phyloP scores from a whole-genome alignment of 2,113 vertebrate genomes.

The Clarias gariepinus region DNA sequence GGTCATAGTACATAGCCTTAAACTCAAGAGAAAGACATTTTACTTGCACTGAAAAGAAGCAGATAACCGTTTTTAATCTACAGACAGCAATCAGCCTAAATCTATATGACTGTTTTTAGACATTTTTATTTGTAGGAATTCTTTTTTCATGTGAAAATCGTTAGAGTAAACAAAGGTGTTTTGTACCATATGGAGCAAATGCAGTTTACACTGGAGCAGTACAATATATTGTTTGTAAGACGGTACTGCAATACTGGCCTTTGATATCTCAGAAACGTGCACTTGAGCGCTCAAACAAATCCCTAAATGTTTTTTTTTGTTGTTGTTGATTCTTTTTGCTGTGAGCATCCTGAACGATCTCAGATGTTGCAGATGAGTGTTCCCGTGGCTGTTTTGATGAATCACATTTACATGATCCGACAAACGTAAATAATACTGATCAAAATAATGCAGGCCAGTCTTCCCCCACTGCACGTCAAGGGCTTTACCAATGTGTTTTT shows the following conservation, averaged over 20 bases:
- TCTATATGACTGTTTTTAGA: not conserved
- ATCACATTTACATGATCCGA: slow-evolving; percentile 38
- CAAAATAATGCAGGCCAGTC: slow-evolving; percentile 24
- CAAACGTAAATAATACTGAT: slow-evolving; percentile 37
- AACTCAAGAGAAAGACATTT: not conserved
- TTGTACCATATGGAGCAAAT: slow-evolving; percentile 2
- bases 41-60: slow-evolving; percentile 1
- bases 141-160: not conserved
- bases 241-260: slow-evolving; percentile 8
- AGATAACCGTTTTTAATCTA: slow-evolving; percentile 31
- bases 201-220: not conserved
- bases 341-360: slow-evolving; percentile 26
- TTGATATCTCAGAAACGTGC: slow-evolving; percentile 7
- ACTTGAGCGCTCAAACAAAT: slow-evolving; percentile 8
- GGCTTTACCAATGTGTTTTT: slow-evolving; percentile 22
- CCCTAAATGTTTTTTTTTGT: not conserved
- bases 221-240: not conserved
- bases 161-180: not conserved
- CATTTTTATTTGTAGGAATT: not conserved
- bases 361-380: slow-evolving; percentile 33
- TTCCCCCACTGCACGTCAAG: slow-evolving; percentile 21
- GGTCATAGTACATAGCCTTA: not conserved
- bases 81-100: slow-evolving; percentile 42
- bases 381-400: slow-evolving; percentile 34
- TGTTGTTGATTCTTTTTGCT: not conserved